Conservation (phyloP, 2,113 vertebrate genomes). For the Xyrauchen texanus region DNA sequence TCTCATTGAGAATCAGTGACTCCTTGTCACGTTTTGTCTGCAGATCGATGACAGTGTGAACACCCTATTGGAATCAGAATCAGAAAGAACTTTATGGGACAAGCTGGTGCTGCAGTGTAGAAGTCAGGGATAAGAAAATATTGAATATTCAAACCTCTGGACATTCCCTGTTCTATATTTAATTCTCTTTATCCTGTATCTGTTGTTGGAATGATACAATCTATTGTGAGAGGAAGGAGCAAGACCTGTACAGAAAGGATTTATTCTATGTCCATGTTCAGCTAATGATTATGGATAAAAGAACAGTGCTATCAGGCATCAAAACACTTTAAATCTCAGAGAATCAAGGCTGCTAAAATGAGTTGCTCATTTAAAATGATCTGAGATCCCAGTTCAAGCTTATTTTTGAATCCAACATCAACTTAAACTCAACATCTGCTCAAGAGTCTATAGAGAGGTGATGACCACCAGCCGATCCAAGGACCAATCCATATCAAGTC, state of each 20-base stretch:
- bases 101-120: too few species aligned
- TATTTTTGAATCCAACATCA: background rate
- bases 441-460: background rate
- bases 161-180: constrained; percentile 18
- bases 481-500: background rate
- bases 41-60: background rate
- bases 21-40: too few species aligned
- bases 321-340: background rate
- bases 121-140: background rate
- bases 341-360: too few species aligned
- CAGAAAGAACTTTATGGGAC: background rate
- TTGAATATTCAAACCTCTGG: constrained; percentile 9
- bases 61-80: background rate
- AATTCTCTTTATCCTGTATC: constrained; percentile 8
- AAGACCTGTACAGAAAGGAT: constrained; percentile 6
- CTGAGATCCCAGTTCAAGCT: background rate
- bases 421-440: background rate
- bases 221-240: constrained; percentile 12
- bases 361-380: background rate
- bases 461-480: background rate
- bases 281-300: background rate
- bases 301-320: background rate
- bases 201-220: constrained; percentile 7
- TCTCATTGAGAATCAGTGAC: too few species aligned
- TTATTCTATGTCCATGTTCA: background rate